A percentile compares a stretch with the other conserved stretches of the same genome.
phyloP scores from a whole-genome alignment of 2,888 invertebrate genomes.

The Griposia aprilina region DNA sequence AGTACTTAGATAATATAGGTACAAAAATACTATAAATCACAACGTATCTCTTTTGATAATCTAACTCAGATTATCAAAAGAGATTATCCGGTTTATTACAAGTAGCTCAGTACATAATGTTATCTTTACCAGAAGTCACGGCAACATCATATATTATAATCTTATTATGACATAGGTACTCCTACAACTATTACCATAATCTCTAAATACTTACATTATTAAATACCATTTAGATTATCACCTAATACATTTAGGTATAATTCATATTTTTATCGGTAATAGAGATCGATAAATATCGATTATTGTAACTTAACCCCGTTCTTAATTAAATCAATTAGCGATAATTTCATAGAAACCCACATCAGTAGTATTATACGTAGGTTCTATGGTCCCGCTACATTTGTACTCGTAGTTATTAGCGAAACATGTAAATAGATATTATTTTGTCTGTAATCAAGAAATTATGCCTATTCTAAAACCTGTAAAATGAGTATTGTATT shows the following conservation, averaged over 20 bases:
- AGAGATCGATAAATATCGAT: constrained; percentile 22
- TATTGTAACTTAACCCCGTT: background rate
- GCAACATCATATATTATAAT: constrained; percentile 47
- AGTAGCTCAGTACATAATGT: constrained; percentile 21
- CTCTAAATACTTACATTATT: background rate
- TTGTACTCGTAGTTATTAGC: background rate
- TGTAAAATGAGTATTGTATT: background rate
- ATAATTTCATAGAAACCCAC: background rate
- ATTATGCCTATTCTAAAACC: background rate
- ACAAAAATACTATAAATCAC: constrained; percentile 33
- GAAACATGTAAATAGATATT: background rate
- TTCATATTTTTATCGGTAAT: constrained; percentile 22
- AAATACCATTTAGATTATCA: constrained; percentile 29
- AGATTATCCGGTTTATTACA: constrained; percentile 45
- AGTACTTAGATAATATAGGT: background rate
- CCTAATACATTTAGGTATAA: constrained; percentile 21
- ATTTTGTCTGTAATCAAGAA: background rate
- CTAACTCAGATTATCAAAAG: constrained; percentile 22
- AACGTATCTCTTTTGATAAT: background rate
- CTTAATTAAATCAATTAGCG: constrained; percentile 33
- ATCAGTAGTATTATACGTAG: background rate
- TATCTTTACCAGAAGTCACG: constrained; percentile 51
- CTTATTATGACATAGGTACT: constrained; percentile 23
- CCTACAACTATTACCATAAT: constrained; percentile 25
- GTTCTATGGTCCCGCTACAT: background rate